A percentile compares a stretch with the other conserved stretches of the same genome.
Evolutionary conservation across 2,797 vertebrate genomes (phyloP).

Genomic region (Hippopotamyrus pictus): DNA sequence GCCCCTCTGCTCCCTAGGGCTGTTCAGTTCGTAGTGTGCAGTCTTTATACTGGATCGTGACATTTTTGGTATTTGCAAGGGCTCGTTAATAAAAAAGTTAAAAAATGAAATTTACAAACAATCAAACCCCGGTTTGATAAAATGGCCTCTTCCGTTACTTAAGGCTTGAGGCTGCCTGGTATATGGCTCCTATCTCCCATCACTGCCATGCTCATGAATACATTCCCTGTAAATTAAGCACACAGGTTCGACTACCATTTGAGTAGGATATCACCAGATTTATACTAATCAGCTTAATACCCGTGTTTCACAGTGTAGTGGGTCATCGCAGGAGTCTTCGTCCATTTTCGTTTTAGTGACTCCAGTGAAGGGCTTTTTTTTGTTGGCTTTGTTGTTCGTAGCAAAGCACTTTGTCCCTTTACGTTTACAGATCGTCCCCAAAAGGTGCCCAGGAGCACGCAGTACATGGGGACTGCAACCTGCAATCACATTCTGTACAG

Average conservation of each 20-base stretch:
- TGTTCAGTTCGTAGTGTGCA: not conserved
- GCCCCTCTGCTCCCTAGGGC: not conserved
- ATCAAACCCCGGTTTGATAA: conserved; percentile 24
- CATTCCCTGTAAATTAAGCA: conserved; percentile 40
- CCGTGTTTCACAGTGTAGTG: conserved; percentile 51
- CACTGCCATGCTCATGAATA: conserved; percentile 47
- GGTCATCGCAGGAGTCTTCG: conserved; percentile 23
- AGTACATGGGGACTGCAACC: not conserved
- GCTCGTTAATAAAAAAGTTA: conserved; percentile 27
- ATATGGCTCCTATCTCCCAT: conserved; percentile 37
- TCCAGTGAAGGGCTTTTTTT: not conserved
- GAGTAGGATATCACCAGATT: conserved; percentile 30
- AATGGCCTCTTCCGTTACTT: conserved; percentile 44
- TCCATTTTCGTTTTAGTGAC: not conserved
- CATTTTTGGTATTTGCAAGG: conserved; percentile 43
- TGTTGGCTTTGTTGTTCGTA: not conserved
- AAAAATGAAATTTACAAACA: conserved; percentile 20
- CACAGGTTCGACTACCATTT: conserved; percentile 33
- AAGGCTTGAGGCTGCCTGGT: conserved; percentile 57
- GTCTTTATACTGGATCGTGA: conserved; percentile 28
- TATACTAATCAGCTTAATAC: not conserved
- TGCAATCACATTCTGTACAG: conserved; percentile 17
- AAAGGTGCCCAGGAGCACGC: not conserved
- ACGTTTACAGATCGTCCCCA: not conserved
- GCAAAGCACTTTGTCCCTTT: not conserved